Percentiles rank a stretch among this genome's conserved stretches.
phyloP scores from a whole-genome alignment of 1,140 invertebrate species.

The Eurosta solidaginis region DNA sequence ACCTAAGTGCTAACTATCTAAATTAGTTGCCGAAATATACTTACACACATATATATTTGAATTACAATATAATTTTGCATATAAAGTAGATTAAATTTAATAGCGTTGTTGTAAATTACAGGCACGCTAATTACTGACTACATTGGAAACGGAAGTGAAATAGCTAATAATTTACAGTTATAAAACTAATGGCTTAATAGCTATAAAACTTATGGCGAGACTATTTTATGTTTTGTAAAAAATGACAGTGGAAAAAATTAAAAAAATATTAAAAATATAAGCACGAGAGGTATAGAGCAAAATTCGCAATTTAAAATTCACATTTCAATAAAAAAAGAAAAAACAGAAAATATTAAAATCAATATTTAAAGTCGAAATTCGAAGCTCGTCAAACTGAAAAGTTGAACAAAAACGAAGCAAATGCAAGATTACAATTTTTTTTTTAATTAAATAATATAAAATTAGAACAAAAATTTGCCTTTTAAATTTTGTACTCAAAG shows the following conservation, averaged over 20 bases:
- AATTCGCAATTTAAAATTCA: no score
- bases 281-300: not conserved
- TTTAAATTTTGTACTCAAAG: no score
- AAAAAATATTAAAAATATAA: not conserved
- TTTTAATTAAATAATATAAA: no score
- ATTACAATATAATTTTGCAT: not conserved
- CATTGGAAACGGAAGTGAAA: not conserved
- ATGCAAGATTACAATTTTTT: no score
- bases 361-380: no score
- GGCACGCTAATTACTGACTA: not conserved
- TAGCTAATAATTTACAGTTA: conserved; percentile 15
- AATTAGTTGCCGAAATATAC: no score
- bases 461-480: no score
- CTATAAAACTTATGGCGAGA: conserved; percentile 8
- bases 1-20: not conserved
- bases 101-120: not conserved
- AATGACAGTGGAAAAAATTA: not conserved
- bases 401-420: no score
- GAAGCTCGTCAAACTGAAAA: no score
- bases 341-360: not conserved
- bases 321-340: not conserved
- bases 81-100: not conserved
- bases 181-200: not conserved
- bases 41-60: not conserved
- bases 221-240: no score